These are phyloP conservation scores for Carpatolechia fugitivella DNA, from an alignment of 2,888 invertebrate species.

Conservation along the genomic window DNA sequence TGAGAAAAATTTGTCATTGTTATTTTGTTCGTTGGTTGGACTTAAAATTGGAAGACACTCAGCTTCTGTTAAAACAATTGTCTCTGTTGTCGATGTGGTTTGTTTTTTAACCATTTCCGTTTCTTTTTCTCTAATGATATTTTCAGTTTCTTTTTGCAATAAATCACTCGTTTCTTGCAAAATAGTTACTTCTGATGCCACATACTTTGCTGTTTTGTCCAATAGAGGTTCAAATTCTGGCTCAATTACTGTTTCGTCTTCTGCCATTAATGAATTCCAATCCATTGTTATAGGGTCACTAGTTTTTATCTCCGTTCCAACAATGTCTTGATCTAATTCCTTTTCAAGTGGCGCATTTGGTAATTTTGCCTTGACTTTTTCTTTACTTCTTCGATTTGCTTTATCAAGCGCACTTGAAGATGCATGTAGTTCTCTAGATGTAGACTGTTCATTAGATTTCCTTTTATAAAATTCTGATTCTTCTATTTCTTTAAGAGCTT, in stretches of 20 bases:
- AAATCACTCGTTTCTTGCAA: constrained; percentile 42
- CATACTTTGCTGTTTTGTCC: constrained; percentile 33
- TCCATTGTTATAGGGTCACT: constrained; percentile 43
- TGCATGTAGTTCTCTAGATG: constrained; percentile 13
- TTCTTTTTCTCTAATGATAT: neutral
- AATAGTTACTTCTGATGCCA: constrained; percentile 69
- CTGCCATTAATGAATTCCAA: constrained; percentile 67
- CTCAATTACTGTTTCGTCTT: constrained; percentile 53
- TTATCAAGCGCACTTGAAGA: constrained; percentile 23
- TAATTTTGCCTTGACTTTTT: neutral
- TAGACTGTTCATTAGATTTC: constrained; percentile 34
- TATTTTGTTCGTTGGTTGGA: constrained; percentile 59
- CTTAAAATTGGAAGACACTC: constrained; percentile 25
- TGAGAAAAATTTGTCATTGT: constrained; percentile 59
- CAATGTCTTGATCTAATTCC: neutral
- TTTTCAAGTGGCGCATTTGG: constrained; percentile 10
- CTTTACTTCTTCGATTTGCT: constrained; percentile 17
- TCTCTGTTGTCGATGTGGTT: neutral
- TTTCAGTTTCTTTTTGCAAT: constrained; percentile 2
- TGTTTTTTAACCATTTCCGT: neutral
- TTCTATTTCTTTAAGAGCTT: constrained; percentile 50
- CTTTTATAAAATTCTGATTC: constrained; percentile 35
- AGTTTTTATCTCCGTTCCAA: neutral
- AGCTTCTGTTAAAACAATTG: constrained; percentile 13
- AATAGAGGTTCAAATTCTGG: constrained; percentile 40